Percentiles rank a stretch among this genome's conserved stretches.
These are phyloP conservation scores for Nixonia krombeini DNA, from an alignment of 1,140 invertebrate genomes.

Conservation along the genomic window DNA sequence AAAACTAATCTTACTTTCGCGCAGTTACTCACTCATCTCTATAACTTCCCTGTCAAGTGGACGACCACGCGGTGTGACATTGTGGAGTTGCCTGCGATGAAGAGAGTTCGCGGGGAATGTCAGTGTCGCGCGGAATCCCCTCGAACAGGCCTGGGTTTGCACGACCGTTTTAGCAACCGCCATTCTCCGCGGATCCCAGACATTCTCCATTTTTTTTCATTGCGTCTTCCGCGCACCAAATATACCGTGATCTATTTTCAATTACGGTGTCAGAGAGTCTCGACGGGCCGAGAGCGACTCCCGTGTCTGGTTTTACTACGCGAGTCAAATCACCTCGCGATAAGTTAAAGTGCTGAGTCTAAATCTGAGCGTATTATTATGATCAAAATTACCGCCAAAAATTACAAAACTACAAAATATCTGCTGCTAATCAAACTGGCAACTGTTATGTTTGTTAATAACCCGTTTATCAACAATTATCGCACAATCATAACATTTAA, in stretches of 20 bases:
- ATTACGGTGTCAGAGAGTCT: slow-evolving; percentile 12
- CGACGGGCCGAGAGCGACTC: slow-evolving; percentile 10
- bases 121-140: background rate
- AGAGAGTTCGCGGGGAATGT: background rate
- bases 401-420: too few relatives aligned
- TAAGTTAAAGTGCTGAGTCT: too few relatives aligned
- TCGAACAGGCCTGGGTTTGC: background rate
- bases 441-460: too few relatives aligned
- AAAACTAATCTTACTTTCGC: too few relatives aligned
- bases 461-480: too few relatives aligned
- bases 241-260: slow-evolving; percentile 36
- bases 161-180: background rate
- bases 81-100: background rate
- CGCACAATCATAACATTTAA: too few relatives aligned
- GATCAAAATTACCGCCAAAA: too few relatives aligned
- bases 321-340: too few relatives aligned
- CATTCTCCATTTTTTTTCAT: slow-evolving; percentile 1
- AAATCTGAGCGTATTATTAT: too few relatives aligned
- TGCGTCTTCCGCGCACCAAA: slow-evolving; percentile 25
- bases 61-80: slow-evolving; percentile 21
- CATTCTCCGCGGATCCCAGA: slow-evolving; percentile 5
- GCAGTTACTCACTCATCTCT: slow-evolving; percentile 2
- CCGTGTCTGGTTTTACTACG: too few relatives aligned
- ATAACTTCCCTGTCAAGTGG: slow-evolving; percentile 8
- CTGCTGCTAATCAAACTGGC: too few relatives aligned